Percentiles rank a stretch among this genome's conserved stretches.
Evolutionary conservation across 2,797 vertebrate species (phyloP).

Genomic region (Parambassis ranga): DNA sequence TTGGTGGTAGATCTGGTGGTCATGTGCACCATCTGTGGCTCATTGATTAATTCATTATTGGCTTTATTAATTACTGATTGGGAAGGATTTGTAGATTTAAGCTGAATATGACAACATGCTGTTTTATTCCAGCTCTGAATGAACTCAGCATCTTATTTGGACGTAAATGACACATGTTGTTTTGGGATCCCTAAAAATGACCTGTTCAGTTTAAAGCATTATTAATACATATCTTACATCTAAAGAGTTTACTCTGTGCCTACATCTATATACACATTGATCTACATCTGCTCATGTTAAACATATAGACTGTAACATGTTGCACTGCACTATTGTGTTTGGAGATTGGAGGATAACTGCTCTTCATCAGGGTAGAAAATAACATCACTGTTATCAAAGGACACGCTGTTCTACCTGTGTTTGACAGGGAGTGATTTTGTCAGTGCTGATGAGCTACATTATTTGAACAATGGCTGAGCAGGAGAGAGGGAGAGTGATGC

Average conservation of each 20-base stretch:
- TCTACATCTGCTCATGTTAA: no score
- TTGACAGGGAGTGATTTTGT: constrained; percentile 45
- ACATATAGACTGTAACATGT: neutral
- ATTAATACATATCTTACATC: no score
- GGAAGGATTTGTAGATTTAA: neutral
- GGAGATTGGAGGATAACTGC: constrained; percentile 8
- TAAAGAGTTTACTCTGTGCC: no score
- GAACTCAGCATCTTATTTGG: no score
- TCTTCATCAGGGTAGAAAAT: constrained; percentile 27
- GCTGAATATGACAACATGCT: neutral
- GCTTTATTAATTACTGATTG: constrained; percentile 27
- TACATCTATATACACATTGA: no score
- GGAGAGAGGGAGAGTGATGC: constrained; percentile 16
- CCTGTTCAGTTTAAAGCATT: no score
- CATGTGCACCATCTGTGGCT: neutral
- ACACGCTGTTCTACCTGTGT: constrained; percentile 31
- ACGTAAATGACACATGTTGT: no score
- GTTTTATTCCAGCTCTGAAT: neutral
- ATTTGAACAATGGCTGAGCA: constrained; percentile 42
- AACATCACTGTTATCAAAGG: constrained; percentile 30
- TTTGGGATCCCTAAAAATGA: no score
- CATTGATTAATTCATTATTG: constrained; percentile 3
- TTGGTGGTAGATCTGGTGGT: constrained; percentile 11
- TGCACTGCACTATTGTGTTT: constrained; percentile 6
- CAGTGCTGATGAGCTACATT: constrained; percentile 43